Evolutionary conservation across 1,140 invertebrate genomes (phyloP), one percentile per base, ranked within the genome.

Genomic region (Limonius californicus): DNA sequence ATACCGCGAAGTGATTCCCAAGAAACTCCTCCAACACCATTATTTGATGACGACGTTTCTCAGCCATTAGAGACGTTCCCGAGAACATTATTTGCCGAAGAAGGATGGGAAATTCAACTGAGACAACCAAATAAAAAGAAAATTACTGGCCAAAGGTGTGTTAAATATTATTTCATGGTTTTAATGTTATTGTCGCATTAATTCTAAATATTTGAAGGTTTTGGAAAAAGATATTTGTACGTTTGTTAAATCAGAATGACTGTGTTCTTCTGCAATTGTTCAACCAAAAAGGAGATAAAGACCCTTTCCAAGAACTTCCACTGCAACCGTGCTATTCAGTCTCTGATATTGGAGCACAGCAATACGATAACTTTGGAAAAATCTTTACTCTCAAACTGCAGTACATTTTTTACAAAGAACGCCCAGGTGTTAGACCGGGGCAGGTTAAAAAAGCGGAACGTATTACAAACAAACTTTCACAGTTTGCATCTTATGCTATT

Each of bases 331-430:
- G 92, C 72, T 97, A 97, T 75, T 95, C 92, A 0, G 90, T 94
- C 3, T 95, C 92, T 0, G 92, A 93, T 60, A 90, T 94, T 12
- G 89, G 89, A n/a, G 90, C 95, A 19, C 96, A 98, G 78, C 96
- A 98, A 77, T 98, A 93, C 76, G 97, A 99, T 81, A 91, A 97
- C 72, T 99, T 91, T 77, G 96, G 96, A 2, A 99, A 99, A 81
- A 99, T 99, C 69, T 98, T 99, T 78, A 99, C 97, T 0, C 86
- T 98, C 12, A 99, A 99, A 79, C 80, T 99, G 42, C 96, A 99
- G 74, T 98, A 98, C 74, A 91, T 99, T 23, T 97, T 98, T 77
- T 99, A 99, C 78, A 98, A 98, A 76, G 97, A 99, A 76, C 82
- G 95, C 20, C 95, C 98, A 0, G 97, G 97, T 2, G 93, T 99